Evolutionary conservation across 2,797 vertebrate genomes (phyloP).

Genomic region (Microchirus variegatus): DNA sequence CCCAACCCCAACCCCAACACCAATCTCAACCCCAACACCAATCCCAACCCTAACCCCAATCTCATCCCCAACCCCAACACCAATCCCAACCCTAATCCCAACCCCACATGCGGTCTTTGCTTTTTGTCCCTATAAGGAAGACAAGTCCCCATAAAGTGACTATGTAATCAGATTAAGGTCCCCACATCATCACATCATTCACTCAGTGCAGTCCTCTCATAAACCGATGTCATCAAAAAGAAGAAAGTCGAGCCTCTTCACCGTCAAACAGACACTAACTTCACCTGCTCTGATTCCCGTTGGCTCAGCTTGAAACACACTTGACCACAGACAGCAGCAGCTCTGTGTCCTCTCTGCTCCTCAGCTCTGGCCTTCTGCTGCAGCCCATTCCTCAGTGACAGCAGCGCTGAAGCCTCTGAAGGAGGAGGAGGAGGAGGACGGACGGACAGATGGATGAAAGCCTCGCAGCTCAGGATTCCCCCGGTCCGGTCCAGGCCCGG

Average conservation of each 20-base stretch:
- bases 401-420: slow-evolving; percentile 52
- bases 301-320: slow-evolving; percentile 66
- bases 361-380: slow-evolving; percentile 41
- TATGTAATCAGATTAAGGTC: too few relatives aligned
- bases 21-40: too few relatives aligned
- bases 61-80: too few relatives aligned
- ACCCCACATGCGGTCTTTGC: too few relatives aligned
- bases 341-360: slow-evolving; percentile 46
- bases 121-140: too few relatives aligned
- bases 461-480: slow-evolving; percentile 38
- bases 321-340: slow-evolving; percentile 57
- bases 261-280: slow-evolving; percentile 36
- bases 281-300: slow-evolving; percentile 57
- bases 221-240: slow-evolving; percentile 51
- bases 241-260: slow-evolving; percentile 55
- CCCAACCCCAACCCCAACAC: too few relatives aligned
- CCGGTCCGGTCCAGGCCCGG: too few relatives aligned
- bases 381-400: slow-evolving; percentile 84
- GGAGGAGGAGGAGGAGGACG: slow-evolving; percentile 42
- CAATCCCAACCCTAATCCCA: too few relatives aligned
- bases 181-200: too few relatives aligned
- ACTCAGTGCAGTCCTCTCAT: slow-evolving; percentile 34
- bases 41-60: too few relatives aligned
- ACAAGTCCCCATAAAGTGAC: too few relatives aligned
- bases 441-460: slow-evolving; percentile 63